Conservation (phyloP, 1,140 invertebrate species). For the Caerostris extrusa region DNA sequence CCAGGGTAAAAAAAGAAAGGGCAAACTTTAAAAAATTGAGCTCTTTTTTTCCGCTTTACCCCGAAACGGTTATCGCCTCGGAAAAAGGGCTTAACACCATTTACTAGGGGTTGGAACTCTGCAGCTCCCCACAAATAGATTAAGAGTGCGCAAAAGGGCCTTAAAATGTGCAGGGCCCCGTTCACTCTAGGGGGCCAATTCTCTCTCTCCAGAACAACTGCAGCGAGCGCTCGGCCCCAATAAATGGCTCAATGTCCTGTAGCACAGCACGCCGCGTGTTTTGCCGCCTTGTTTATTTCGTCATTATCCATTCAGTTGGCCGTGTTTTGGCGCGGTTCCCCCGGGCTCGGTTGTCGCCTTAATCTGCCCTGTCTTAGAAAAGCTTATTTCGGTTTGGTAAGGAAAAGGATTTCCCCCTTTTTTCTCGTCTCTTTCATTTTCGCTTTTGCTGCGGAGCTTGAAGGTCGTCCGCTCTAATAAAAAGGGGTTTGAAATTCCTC, state of each 20-base stretch:
- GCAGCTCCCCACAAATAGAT: slow-evolving; percentile 41
- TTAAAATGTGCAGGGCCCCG: slow-evolving; percentile 51
- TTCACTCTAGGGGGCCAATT: slow-evolving; percentile 41
- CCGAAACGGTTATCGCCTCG: slow-evolving; percentile 56
- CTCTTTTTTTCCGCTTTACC: not conserved
- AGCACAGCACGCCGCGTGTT: slow-evolving; percentile 4
- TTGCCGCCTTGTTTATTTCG: slow-evolving; percentile 61
- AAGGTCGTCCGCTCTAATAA: slow-evolving; percentile 57
- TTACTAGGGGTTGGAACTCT: slow-evolving; percentile 18
- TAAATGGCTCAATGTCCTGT: slow-evolving; percentile 48
- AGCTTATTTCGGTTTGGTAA: not conserved
- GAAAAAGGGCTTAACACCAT: slow-evolving; percentile 65
- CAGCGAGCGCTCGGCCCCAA: slow-evolving; percentile 34
- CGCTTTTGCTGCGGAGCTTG: not conserved
- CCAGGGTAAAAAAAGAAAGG: not conserved
- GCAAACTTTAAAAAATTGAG: slow-evolving; percentile 44
- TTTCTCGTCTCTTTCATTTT: not conserved
- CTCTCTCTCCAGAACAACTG: not conserved
- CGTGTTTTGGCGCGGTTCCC: not conserved
- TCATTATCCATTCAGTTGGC: slow-evolving; percentile 68
- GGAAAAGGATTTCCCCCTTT: not conserved
- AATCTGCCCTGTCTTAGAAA: slow-evolving; percentile 62
- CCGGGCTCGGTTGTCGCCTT: slow-evolving; percentile 28
- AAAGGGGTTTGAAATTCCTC: slow-evolving; percentile 61
- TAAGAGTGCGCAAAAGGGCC: slow-evolving; percentile 50